These are phyloP conservation scores for Colletes latitarsis DNA, from an alignment of 1,140 invertebrate species.

Conservation along the genomic window DNA sequence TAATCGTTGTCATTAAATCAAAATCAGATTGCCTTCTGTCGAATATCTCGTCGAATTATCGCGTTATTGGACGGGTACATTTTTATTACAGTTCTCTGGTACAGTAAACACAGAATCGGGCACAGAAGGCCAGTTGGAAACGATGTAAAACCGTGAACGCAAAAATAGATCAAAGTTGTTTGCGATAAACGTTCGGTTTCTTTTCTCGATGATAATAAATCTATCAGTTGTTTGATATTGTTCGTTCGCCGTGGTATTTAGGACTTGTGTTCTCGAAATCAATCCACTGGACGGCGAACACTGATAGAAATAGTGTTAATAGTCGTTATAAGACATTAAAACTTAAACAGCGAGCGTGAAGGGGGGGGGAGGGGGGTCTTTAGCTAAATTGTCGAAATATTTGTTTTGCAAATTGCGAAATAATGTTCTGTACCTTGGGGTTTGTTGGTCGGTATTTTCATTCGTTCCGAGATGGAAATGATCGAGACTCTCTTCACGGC, in stretches of 20 bases:
- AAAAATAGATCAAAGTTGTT: not conserved
- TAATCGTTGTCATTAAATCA: conserved; percentile 15
- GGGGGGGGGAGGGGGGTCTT: too few relatives aligned
- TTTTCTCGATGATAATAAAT: not conserved
- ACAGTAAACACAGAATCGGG: too few relatives aligned
- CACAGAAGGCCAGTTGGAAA: too few relatives aligned
- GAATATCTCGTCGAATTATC: not conserved
- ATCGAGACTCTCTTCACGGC: conserved; percentile 59
- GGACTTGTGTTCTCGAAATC: too few relatives aligned
- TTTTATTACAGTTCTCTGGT: not conserved
- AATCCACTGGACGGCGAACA: too few relatives aligned
- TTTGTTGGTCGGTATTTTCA: conserved; percentile 56
- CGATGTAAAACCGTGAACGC: not conserved
- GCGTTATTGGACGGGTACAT: not conserved
- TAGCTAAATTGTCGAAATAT: too few relatives aligned
- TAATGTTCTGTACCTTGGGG: conserved; percentile 63
- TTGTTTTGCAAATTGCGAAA: too few relatives aligned
- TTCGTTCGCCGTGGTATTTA: too few relatives aligned
- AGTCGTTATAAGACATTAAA: too few relatives aligned
- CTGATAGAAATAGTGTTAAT: too few relatives aligned
- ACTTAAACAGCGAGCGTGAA: too few relatives aligned
- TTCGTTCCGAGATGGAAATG: conserved; percentile 65
- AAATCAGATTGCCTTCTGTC: not conserved
- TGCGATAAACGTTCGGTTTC: not conserved
- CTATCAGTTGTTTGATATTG: too few relatives aligned